Conservation (phyloP, 2,113 vertebrate species). For the Silurus meridionalis region DNA sequence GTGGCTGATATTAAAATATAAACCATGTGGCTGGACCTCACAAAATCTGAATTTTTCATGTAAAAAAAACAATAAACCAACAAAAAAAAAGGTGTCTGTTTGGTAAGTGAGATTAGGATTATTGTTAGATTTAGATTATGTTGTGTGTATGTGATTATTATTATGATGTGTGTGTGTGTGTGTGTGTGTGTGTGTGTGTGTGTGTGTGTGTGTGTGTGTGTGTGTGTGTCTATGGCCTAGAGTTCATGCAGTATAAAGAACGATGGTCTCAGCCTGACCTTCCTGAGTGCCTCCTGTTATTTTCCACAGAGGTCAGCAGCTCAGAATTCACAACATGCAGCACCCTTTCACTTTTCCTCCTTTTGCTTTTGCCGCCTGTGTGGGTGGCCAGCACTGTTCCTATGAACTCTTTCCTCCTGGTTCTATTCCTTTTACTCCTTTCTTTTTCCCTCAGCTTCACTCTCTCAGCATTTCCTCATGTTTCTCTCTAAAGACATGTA, state of each 20-base stretch:
- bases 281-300: conserved; percentile 69
- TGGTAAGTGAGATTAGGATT: not conserved
- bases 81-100: not conserved
- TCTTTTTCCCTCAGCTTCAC: not conserved
- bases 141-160: not conserved
- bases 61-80: not conserved
- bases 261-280: conserved; percentile 59
- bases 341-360: conserved; percentile 47
- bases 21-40: not conserved
- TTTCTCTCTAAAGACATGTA: conserved; percentile 33
- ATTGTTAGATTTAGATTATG: not conserved
- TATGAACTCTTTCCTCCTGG: conserved; percentile 12
- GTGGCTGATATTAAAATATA: not conserved
- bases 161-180: not conserved
- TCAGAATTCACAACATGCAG: conserved; percentile 71
- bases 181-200: not conserved
- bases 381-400: conserved; percentile 1
- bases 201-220: not conserved
- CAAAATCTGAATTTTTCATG: not conserved
- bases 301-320: conserved; percentile 74
- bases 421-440: conserved; percentile 2
- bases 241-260: not conserved
- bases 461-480: conserved; percentile 13
- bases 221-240: not conserved
- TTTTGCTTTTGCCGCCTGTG: conserved; percentile 45